Conservation (phyloP, 1,140 invertebrate species). For the Spodoptera frugiperda region DNA sequence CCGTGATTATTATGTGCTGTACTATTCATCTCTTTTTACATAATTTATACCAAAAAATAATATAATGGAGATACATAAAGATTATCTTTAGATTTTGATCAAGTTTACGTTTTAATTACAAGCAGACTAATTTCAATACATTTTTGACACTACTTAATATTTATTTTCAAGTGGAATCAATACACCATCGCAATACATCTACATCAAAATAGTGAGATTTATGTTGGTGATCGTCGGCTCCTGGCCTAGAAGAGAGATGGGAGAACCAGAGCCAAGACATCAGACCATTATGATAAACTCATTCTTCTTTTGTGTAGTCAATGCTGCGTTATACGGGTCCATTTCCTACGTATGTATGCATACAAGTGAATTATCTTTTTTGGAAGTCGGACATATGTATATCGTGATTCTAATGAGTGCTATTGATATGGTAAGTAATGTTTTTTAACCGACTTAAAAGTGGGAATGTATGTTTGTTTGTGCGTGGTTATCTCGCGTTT, state of each 20-base stretch:
- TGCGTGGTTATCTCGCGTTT: too few species aligned
- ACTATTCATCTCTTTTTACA: too few species aligned
- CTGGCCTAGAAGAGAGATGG: slow-evolving; percentile 34
- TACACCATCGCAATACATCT: slow-evolving; percentile 12
- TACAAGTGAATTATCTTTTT: slow-evolving; percentile 18
- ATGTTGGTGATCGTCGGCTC: background rate
- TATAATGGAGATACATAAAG: too few species aligned
- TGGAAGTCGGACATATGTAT: slow-evolving; percentile 38
- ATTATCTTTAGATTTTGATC: too few species aligned
- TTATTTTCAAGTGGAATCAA: background rate
- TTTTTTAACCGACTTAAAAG: too few species aligned
- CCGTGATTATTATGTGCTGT: too few species aligned
- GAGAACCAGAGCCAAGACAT: background rate
- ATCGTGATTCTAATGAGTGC: slow-evolving; percentile 22
- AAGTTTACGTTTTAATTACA: too few species aligned
- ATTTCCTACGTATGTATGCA: background rate
- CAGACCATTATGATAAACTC: background rate
- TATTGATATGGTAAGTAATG: slow-evolving; percentile 28
- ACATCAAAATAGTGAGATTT: slow-evolving; percentile 31
- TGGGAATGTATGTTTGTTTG: too few species aligned
- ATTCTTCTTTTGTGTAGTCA: background rate
- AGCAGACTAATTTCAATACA: too few species aligned
- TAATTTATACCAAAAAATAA: too few species aligned
- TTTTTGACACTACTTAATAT: too few species aligned
- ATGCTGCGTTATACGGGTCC: background rate